Evolutionary conservation across 2,888 invertebrate species (phyloP).

Genomic region (Cenopis cana): DNA sequence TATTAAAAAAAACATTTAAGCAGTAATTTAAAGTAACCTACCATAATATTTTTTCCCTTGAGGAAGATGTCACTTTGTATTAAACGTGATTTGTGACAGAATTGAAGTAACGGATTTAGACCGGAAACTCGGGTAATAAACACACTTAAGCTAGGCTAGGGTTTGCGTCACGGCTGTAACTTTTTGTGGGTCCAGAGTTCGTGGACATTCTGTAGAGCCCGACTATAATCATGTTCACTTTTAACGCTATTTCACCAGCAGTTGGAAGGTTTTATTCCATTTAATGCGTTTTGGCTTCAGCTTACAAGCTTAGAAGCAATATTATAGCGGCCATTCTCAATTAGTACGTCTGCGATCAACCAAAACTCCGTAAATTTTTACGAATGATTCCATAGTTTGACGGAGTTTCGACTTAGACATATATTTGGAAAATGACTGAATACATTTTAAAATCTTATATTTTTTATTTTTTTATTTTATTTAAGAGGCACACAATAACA

Average conservation of each 20-base stretch:
- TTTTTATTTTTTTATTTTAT: no score
- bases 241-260: background rate
- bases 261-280: background rate
- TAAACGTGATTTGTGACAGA: slow-evolving; percentile 4
- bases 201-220: background rate
- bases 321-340: no score
- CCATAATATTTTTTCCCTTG: background rate
- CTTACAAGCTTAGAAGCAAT: no score
- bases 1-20: no score
- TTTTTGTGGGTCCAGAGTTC: background rate
- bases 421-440: no score
- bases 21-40: background rate
- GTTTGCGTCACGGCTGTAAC: slow-evolving; percentile 26
- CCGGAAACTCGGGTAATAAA: slow-evolving; percentile 30
- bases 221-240: background rate
- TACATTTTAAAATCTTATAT: no score
- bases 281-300: background rate
- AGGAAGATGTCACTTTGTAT: background rate
- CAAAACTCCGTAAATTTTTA: no score
- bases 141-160: slow-evolving; percentile 7
- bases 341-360: no score
- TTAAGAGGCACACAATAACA: no score
- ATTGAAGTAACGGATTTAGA: slow-evolving; percentile 3
- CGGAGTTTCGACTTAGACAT: no score
- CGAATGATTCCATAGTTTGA: no score